Percentiles rank a stretch among this genome's conserved stretches.
Conservation (phyloP, 2,113 vertebrate genomes). For the Microtus montanus region DNA sequence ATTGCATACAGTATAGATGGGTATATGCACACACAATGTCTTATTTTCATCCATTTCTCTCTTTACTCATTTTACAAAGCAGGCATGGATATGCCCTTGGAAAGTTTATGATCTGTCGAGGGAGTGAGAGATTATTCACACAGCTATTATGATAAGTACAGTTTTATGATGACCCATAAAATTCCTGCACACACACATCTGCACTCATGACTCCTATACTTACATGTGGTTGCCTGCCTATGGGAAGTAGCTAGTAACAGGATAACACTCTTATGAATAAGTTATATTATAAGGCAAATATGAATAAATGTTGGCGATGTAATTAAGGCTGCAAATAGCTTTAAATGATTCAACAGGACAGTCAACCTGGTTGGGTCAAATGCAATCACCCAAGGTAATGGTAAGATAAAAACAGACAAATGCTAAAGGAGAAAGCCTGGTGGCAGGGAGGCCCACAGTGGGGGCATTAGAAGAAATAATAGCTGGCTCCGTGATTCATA, state of each 20-base stretch:
- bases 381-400: slow-evolving; percentile 1
- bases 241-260: background rate
- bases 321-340: slow-evolving; percentile 36
- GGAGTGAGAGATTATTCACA: background rate
- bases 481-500: background rate
- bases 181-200: background rate
- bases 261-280: background rate
- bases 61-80: background rate
- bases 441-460: background rate
- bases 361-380: background rate
- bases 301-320: slow-evolving; percentile 5
- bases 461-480: background rate
- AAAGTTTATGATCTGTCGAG: background rate
- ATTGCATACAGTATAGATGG: background rate
- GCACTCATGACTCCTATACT: background rate
- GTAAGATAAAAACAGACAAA: background rate
- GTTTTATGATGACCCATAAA: background rate
- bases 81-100: background rate
- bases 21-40: background rate
- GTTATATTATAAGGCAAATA: background rate
- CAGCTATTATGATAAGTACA: background rate
- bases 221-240: background rate
- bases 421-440: background rate
- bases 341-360: slow-evolving; percentile 22
- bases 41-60: slow-evolving; percentile 12